Percentiles rank a stretch among this genome's conserved stretches.
phyloP scores from a whole-genome alignment of 2,888 invertebrate genomes.

The Lydus trimaculatus region DNA sequence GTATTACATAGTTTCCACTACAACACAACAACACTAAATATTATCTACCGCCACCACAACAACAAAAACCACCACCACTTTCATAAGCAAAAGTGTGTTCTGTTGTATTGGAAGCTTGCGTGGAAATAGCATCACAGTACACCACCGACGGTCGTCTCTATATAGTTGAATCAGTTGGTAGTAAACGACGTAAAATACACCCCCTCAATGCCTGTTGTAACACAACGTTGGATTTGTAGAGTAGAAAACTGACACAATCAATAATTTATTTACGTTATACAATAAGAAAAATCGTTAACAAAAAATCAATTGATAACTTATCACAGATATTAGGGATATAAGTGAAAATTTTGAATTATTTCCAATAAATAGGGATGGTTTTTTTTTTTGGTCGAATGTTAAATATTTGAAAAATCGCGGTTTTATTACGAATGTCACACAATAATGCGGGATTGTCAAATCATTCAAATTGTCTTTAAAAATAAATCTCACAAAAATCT shows the following conservation, averaged over 20 bases:
- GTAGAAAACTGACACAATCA: neutral
- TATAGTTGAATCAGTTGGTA: neutral
- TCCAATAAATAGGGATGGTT: neutral
- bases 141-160: constrained; percentile 4
- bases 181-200: neutral
- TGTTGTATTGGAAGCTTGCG: constrained; percentile 26
- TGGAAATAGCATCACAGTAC: constrained; percentile 25
- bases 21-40: neutral
- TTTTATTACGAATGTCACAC: neutral
- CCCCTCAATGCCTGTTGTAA: neutral
- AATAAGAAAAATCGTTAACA: neutral
- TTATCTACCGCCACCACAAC: neutral
- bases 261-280: neutral
- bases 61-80: neutral
- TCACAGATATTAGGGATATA: no score
- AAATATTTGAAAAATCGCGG: neutral
- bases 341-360: no score
- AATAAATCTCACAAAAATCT: no score
- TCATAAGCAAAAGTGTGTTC: neutral
- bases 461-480: neutral
- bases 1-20: neutral
- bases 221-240: no score
- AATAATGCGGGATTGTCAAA: neutral
- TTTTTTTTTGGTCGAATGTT: neutral
- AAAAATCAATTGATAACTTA: neutral